phyloP scores from a whole-genome alignment of 1,140 invertebrate species.

The Drosophila orosa region DNA sequence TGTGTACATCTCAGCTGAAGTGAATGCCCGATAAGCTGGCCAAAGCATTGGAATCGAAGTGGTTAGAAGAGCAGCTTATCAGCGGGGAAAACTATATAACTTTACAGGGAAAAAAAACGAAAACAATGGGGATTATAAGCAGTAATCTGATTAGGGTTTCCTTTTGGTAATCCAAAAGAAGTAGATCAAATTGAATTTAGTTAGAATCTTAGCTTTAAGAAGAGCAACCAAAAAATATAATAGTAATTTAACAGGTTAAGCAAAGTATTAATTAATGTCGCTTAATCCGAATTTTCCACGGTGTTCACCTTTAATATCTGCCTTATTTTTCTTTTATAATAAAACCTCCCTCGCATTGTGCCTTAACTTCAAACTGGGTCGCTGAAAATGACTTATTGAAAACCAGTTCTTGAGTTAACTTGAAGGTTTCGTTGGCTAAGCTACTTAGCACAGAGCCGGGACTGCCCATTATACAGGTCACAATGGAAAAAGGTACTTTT shows the following conservation, averaged over 20 bases:
- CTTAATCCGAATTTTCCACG: background rate
- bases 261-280: background rate
- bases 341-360: background rate
- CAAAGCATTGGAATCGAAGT: constrained; percentile 39
- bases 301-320: no score
- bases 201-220: background rate
- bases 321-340: background rate
- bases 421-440: constrained; percentile 32
- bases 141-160: background rate
- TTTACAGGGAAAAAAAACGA: background rate
- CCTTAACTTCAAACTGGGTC: background rate
- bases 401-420: constrained; percentile 24
- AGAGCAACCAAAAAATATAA: background rate
- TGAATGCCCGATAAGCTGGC: constrained; percentile 67
- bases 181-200: background rate
- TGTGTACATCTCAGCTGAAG: constrained; percentile 32
- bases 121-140: constrained; percentile 3
- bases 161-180: background rate
- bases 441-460: constrained; percentile 38
- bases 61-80: constrained; percentile 11
- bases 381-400: constrained; percentile 16
- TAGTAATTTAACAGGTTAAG: background rate
- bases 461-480: constrained; percentile 56
- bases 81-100: background rate
- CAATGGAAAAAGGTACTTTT: constrained; percentile 33